Conservation (phyloP, 2,888 invertebrate genomes). For the Dione vanillae region DNA sequence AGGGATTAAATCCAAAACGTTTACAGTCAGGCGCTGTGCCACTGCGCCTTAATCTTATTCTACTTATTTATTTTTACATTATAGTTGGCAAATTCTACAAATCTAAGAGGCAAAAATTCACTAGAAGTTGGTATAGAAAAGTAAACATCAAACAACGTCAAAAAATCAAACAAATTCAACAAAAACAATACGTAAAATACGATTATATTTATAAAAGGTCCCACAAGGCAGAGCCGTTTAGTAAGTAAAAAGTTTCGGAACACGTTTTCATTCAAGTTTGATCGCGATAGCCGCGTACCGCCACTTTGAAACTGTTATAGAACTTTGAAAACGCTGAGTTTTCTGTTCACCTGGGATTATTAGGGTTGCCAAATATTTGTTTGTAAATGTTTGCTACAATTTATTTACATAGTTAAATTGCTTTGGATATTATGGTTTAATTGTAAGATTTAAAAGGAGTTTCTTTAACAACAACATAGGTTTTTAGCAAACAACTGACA, state of each 20-base stretch:
- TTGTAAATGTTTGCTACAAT: constrained; percentile 5
- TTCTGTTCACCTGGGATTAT: constrained; percentile 35
- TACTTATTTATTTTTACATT: background rate
- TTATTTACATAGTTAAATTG: background rate
- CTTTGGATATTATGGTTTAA: background rate
- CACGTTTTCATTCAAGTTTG: constrained; percentile 36
- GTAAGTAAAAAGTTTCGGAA: constrained; percentile 31
- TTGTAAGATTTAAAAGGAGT: no score
- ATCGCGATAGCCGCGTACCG: constrained; percentile 36
- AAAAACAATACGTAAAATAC: constrained; percentile 18
- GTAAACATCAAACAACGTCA: background rate
- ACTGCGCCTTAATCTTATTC: no score
- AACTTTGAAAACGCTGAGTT: constrained; percentile 41
- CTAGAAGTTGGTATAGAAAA: background rate
- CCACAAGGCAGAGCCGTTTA: constrained; percentile 28
- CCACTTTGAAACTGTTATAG: constrained; percentile 34
- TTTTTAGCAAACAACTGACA: no score
- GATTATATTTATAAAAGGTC: constrained; percentile 34
- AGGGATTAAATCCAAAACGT: no score
- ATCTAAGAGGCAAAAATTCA: background rate
- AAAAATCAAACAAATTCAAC: constrained; percentile 5
- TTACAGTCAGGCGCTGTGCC: no score
- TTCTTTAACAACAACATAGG: no score
- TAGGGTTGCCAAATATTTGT: constrained; percentile 36
- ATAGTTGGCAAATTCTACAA: background rate